Conservation (phyloP, 2,888 invertebrate species). For the Erebia palarica region DNA sequence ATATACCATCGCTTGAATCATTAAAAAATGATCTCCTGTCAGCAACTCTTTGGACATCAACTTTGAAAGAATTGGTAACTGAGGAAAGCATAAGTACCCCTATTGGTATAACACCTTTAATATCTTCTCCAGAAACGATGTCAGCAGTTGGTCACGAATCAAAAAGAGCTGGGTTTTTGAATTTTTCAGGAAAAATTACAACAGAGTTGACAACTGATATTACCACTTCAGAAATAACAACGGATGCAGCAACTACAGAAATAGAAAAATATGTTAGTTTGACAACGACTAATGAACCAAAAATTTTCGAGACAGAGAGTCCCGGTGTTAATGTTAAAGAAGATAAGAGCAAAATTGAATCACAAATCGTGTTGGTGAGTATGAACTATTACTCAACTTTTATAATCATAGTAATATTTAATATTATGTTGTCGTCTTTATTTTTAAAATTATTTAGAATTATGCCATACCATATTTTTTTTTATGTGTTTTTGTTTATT, state of each 20-base stretch:
- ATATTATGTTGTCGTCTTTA: background rate
- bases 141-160: conserved; percentile 44
- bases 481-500: conserved; percentile 25
- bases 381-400: conserved; percentile 4
- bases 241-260: conserved; percentile 32
- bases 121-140: conserved; percentile 1
- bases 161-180: conserved; percentile 64
- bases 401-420: background rate
- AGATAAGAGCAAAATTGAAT: conserved; percentile 48
- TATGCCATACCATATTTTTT: too few relatives aligned
- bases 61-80: background rate
- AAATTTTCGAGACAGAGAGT: conserved; percentile 46
- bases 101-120: background rate
- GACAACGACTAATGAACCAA: conserved; percentile 41
- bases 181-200: conserved; percentile 52
- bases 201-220: conserved; percentile 33
- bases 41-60: conserved; percentile 25
- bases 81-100: background rate
- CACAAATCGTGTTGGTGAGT: conserved; percentile 49
- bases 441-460: background rate
- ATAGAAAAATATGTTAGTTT: conserved; percentile 35
- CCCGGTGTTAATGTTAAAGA: conserved; percentile 43
- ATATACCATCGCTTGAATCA: conserved; percentile 51
- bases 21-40: conserved; percentile 47
- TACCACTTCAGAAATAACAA: conserved; percentile 26